Conservation (phyloP, 30 jellyfish, hydroid and myxozoan species). For the Cassiopea andromeda region DNA sequence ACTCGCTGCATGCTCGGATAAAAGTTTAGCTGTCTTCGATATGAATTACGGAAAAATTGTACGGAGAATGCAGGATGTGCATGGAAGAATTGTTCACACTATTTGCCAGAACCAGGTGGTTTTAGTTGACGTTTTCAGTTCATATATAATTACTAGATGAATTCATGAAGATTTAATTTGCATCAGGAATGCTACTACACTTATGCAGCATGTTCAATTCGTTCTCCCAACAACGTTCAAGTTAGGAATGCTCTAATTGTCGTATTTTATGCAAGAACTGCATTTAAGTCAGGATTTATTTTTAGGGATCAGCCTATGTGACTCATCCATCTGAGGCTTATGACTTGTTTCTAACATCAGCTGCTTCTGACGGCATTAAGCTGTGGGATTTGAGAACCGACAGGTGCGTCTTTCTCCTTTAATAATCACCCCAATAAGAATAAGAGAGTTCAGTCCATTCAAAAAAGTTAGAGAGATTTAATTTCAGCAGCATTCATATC, state of each 20-base stretch:
- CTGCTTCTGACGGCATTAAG: slow-evolving; percentile 93
- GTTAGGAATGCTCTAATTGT: too few relatives aligned
- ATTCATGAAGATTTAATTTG: neutral
- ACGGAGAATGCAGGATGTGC: slow-evolving; percentile 80
- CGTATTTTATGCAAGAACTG: neutral
- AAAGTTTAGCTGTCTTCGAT: slow-evolving; percentile 83
- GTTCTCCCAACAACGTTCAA: neutral
- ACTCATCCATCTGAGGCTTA: slow-evolving; percentile 93
- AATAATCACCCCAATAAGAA: neutral
- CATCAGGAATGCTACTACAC: neutral
- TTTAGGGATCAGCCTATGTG: slow-evolving; percentile 91
- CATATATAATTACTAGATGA: too few relatives aligned
- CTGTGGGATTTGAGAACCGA: slow-evolving; percentile 90
- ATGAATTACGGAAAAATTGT: slow-evolving; percentile 76
- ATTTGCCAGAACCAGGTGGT: slow-evolving; percentile 84
- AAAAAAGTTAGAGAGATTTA: too few relatives aligned
- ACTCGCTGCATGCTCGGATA: slow-evolving; percentile 89
- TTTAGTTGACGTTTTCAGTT: neutral
- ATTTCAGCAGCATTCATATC: too few relatives aligned
- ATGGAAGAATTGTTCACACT: slow-evolving; percentile 78
- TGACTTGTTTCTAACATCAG: slow-evolving; percentile 93
- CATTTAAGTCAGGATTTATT: neutral
- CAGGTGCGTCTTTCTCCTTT: slow-evolving; percentile 52
- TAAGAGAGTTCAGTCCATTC: too few relatives aligned
- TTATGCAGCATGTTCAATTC: neutral